Conservation (phyloP, 2,888 invertebrate genomes). For the Steinernema scapterisci region DNA sequence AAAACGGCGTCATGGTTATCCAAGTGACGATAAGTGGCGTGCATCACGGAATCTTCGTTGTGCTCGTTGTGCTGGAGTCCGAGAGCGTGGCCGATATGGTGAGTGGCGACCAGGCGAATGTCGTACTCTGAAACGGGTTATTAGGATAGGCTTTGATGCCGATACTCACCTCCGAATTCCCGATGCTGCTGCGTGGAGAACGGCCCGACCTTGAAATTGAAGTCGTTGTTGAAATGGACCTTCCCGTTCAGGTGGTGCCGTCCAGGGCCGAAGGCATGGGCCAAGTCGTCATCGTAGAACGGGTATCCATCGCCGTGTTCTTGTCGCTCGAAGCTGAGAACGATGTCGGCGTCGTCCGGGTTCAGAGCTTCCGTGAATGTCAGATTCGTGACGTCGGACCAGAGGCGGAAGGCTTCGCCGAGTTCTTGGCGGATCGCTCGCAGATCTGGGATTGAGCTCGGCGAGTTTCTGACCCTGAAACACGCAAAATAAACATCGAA, state of each 20-base stretch:
- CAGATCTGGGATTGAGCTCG: not conserved
- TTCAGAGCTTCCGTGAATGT: not conserved
- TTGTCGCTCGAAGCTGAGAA: constrained; percentile 75
- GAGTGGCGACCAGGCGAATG: not conserved
- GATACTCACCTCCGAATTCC: not conserved
- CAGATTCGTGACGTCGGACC: not conserved
- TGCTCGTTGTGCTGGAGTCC: not conserved
- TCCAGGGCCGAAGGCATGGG: not conserved
- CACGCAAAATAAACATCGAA: no score
- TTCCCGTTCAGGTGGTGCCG: constrained; percentile 16
- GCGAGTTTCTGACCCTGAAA: not conserved
- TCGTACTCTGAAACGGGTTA: no score
- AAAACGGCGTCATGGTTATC: not conserved
- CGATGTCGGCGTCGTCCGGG: constrained; percentile 75
- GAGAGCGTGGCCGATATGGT: constrained; percentile 27
- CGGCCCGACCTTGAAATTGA: constrained; percentile 11
- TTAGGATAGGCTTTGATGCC: no score
- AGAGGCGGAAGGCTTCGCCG: not conserved
- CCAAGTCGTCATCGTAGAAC: constrained; percentile 19
- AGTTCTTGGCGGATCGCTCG: not conserved
- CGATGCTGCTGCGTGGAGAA: not conserved
- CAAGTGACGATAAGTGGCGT: not conserved
- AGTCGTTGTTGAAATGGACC: constrained; percentile 19
- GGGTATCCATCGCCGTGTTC: constrained; percentile 40
- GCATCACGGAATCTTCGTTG: not conserved